Conservation (phyloP, 2,113 vertebrate species). For the Hypocryptadius cinnamomeus region DNA sequence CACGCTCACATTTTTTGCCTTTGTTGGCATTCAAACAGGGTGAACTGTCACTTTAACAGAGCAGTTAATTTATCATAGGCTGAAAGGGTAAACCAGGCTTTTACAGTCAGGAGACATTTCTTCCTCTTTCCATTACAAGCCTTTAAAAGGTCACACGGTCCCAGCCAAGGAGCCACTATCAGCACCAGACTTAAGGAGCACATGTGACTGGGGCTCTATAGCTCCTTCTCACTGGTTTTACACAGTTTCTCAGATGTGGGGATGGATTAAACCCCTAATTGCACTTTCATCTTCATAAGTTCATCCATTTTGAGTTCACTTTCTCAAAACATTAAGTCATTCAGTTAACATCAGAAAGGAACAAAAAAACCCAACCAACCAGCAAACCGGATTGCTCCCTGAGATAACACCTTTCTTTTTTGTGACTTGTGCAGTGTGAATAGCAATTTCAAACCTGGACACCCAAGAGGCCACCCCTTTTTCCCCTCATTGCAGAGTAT, state of each 20-base stretch:
- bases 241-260: not conserved
- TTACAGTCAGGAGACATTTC: not conserved
- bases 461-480: not conserved
- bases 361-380: not conserved
- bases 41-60: not conserved
- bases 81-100: not conserved
- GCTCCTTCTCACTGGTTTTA: not conserved
- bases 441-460: not conserved
- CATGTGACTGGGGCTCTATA: not conserved
- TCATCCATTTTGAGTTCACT: not conserved
- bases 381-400: accelerated
- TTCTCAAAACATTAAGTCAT: not conserved
- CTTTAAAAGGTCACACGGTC: not conserved
- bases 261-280: not conserved
- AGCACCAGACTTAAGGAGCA: not conserved
- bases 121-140: not conserved
- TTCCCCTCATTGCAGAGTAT: not conserved
- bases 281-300: not conserved
- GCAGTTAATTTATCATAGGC: not conserved
- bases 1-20: not conserved
- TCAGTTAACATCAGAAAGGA: not conserved
- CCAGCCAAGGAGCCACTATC: not conserved
- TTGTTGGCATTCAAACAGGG: not conserved
- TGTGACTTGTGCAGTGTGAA: not conserved
- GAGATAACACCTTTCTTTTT: not conserved